Percentiles rank a stretch among this genome's conserved stretches.
Evolutionary conservation across 2,888 invertebrate genomes (phyloP).

Genomic region (Epinotia demarniana): DNA sequence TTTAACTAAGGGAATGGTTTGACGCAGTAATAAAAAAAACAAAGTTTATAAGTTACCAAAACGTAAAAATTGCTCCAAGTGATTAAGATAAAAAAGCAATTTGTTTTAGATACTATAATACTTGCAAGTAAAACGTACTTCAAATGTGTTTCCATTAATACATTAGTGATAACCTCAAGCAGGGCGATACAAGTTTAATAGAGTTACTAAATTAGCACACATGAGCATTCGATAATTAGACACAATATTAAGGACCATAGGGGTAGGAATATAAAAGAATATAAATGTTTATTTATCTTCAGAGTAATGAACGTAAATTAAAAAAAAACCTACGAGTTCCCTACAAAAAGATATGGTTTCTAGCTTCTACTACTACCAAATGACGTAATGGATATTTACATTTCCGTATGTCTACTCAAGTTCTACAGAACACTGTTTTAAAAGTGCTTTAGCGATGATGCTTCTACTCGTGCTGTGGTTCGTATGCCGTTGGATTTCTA

Average conservation of each 20-base stretch:
- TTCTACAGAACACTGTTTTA: slow-evolving; percentile 37
- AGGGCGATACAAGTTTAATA: slow-evolving; percentile 11
- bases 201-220: slow-evolving; percentile 24
- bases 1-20: too few species aligned
- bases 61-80: neutral
- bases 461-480: slow-evolving; percentile 31
- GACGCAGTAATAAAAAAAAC: too few species aligned
- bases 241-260: slow-evolving; percentile 13
- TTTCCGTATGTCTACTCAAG: slow-evolving; percentile 17
- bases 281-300: neutral
- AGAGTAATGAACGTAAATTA: neutral
- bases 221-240: slow-evolving; percentile 18
- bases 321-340: slow-evolving; percentile 4
- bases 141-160: neutral
- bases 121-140: too few species aligned
- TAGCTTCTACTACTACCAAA: neutral
- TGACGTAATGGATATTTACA: slow-evolving; percentile 16
- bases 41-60: too few species aligned
- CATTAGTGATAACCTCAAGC: slow-evolving; percentile 27
- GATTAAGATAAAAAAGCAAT: neutral
- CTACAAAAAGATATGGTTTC: neutral
- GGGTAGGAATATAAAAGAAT: neutral
- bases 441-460: slow-evolving; percentile 25
- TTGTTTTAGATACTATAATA: neutral
- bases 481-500: slow-evolving; percentile 20